Evolutionary conservation across 2,888 invertebrate genomes (phyloP).

Genomic region (Arge pagana): DNA sequence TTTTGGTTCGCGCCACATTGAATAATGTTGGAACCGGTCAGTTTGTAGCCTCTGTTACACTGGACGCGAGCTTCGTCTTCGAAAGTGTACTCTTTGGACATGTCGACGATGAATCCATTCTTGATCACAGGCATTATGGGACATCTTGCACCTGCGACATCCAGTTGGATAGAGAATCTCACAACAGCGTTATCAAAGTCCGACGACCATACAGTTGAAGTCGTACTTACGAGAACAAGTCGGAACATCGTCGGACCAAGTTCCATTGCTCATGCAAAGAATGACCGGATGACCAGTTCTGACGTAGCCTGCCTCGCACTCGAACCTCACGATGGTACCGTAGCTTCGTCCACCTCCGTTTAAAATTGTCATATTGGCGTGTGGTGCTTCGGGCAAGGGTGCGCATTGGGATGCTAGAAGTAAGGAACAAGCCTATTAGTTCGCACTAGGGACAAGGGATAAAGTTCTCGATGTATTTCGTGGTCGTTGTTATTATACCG

Average conservation of each 20-base stretch:
- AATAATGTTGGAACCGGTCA: slow-evolving; percentile 82
- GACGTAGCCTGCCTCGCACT: slow-evolving; percentile 90
- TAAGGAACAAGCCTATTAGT: slow-evolving; percentile 18
- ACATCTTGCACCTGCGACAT: slow-evolving; percentile 66
- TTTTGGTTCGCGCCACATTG: slow-evolving; percentile 83
- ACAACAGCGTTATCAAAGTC: no score
- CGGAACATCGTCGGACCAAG: slow-evolving; percentile 92
- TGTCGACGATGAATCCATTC: slow-evolving; percentile 86
- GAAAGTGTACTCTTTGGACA: slow-evolving; percentile 75
- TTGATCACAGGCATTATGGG: slow-evolving; percentile 78
- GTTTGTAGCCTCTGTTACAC: slow-evolving; percentile 87
- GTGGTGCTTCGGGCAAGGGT: slow-evolving; percentile 82
- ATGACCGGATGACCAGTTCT: slow-evolving; percentile 87
- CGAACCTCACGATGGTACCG: slow-evolving; percentile 89
- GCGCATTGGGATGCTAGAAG: slow-evolving; percentile 85
- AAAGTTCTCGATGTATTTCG: slow-evolving; percentile 17
- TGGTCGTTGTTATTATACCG: slow-evolving; percentile 60
- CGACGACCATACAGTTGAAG: background rate
- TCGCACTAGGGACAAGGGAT: slow-evolving; percentile 18
- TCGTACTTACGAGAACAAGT: slow-evolving; percentile 73
- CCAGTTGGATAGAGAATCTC: background rate
- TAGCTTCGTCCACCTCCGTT: slow-evolving; percentile 92
- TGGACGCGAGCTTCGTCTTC: slow-evolving; percentile 92
- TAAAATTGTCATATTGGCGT: slow-evolving; percentile 83
- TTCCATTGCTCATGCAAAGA: slow-evolving; percentile 93